Evolutionary conservation across 2,888 invertebrate species (phyloP).

Genomic region (Campaea margaritaria): DNA sequence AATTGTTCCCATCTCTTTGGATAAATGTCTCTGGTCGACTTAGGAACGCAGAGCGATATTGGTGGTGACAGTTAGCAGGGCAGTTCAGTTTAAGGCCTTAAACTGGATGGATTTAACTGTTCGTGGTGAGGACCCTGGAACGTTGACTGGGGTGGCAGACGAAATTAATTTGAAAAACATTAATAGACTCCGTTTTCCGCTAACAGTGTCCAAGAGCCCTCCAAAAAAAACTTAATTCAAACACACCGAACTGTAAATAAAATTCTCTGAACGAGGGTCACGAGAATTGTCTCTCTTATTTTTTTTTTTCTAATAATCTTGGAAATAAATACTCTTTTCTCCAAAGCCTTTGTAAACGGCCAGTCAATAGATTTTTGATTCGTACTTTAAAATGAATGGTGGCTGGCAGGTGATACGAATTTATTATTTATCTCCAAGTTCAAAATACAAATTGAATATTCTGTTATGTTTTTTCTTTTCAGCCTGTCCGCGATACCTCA

Average conservation of each 20-base stretch:
- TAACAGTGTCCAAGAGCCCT: neutral
- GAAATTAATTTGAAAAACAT: no score
- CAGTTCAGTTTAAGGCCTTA: no score
- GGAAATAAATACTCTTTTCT: slow-evolving; percentile 31
- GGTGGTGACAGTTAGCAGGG: no score
- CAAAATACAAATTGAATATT: slow-evolving; percentile 31
- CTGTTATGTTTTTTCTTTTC: slow-evolving; percentile 28
- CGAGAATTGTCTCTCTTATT: slow-evolving; percentile 9
- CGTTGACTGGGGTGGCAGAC: no score
- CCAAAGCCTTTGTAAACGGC: slow-evolving; percentile 23
- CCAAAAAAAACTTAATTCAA: neutral
- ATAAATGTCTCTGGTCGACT: no score
- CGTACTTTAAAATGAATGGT: slow-evolving; percentile 31
- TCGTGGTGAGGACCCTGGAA: no score
- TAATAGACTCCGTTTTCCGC: neutral
- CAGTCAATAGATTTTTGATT: slow-evolving; percentile 36
- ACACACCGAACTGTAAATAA: slow-evolving; percentile 4
- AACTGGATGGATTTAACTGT: no score
- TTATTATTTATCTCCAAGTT: slow-evolving; percentile 27
- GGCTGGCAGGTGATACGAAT: slow-evolving; percentile 36
- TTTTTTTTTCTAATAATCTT: slow-evolving; percentile 32
- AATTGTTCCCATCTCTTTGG: no score
- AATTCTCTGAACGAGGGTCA: slow-evolving; percentile 14
- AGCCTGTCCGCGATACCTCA: slow-evolving; percentile 17
- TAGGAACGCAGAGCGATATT: no score